Conservation (phyloP, 2,888 invertebrate species). For the Horisme vitalbata region DNA sequence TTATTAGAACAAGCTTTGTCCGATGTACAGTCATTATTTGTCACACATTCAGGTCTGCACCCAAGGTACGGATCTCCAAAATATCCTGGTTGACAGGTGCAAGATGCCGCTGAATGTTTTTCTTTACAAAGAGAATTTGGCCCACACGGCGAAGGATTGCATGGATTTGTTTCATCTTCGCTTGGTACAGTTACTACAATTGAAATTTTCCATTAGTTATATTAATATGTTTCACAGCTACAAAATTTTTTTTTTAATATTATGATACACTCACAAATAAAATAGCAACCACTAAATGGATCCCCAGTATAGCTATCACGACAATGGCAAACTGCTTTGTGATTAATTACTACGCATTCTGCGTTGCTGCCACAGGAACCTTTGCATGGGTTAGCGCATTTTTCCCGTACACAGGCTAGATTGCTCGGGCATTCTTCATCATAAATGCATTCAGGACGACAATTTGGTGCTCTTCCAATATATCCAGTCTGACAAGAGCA, state of each 20-base stretch:
- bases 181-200: conserved; percentile 81
- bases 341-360: conserved; percentile 90
- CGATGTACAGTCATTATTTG: conserved; percentile 90
- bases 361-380: conserved; percentile 92
- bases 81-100: conserved; percentile 91
- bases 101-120: conserved; percentile 91
- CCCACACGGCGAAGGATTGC: conserved; percentile 94
- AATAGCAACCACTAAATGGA: conserved; percentile 90
- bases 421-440: conserved; percentile 93
- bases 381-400: conserved; percentile 91
- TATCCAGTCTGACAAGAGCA: conserved; percentile 91
- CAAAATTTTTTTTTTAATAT: not conserved
- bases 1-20: conserved; percentile 91
- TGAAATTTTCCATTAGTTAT: too few relatives aligned
- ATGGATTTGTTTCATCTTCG: conserved; percentile 88
- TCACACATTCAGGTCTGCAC: conserved; percentile 93
- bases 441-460: conserved; percentile 92
- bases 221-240: not conserved
- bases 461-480: conserved; percentile 92
- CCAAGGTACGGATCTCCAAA: conserved; percentile 94
- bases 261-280: conserved; percentile 60
- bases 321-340: conserved; percentile 93
- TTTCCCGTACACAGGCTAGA: conserved; percentile 91
- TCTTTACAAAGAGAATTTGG: conserved; percentile 93
- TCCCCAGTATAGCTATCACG: conserved; percentile 91